Percentiles rank a stretch among this genome's conserved stretches.
phyloP scores from a whole-genome alignment of 2,797 vertebrate genomes.

The Gymnoscopelus braueri region DNA sequence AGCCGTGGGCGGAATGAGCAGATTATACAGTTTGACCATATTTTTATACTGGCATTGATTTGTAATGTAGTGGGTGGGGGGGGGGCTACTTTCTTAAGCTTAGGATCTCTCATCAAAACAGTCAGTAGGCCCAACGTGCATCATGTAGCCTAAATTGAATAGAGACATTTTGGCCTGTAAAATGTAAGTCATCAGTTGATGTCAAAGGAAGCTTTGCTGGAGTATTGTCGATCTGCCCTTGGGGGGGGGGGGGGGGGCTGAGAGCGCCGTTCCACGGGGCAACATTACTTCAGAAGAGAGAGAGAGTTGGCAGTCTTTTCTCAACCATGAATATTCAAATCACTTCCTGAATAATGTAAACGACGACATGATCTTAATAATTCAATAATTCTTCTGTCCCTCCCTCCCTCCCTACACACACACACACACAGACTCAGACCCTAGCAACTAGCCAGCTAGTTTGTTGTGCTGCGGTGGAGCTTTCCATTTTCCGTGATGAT shows the following conservation, averaged over 20 bases:
- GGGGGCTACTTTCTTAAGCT: constrained; percentile 8
- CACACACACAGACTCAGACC: neutral
- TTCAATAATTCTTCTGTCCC: constrained; percentile 47
- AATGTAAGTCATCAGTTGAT: constrained; percentile 1
- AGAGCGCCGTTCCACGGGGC: constrained; percentile 2
- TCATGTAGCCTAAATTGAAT: neutral
- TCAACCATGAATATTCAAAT: constrained; percentile 46
- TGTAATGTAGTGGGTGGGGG: constrained; percentile 17
- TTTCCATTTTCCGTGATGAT: neutral
- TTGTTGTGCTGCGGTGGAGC: neutral
- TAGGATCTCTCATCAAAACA: neutral
- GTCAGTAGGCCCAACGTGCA: neutral
- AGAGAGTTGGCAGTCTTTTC: constrained; percentile 12
- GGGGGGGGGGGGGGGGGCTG: neutral
- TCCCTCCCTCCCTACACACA: constrained; percentile 21
- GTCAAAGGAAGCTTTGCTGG: neutral
- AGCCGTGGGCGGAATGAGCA: constrained; percentile 5
- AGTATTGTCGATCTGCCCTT: neutral
- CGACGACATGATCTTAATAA: constrained; percentile 54
- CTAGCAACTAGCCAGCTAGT: constrained; percentile 1
- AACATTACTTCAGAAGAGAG: constrained; percentile 20
- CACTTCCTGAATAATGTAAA: constrained; percentile 55
- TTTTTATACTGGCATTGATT: constrained; percentile 22
- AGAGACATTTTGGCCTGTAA: neutral
- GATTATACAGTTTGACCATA: neutral